Conservation (phyloP, 2,113 vertebrate genomes). For the Platichthys flesus region DNA sequence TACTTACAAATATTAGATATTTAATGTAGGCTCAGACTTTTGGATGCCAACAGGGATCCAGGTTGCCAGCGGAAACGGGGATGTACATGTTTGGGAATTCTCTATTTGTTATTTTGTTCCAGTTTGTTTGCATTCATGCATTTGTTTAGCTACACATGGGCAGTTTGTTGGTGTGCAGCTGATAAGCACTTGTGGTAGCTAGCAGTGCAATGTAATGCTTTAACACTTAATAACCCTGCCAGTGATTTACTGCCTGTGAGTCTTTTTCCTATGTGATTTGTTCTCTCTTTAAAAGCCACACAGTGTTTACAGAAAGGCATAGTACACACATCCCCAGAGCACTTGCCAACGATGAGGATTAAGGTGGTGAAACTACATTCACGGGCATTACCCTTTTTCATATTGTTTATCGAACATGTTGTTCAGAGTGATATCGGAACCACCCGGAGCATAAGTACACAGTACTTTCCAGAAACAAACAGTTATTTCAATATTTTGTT, state of each 20-base stretch:
- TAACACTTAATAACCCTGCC: constrained; percentile 69
- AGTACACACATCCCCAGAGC: constrained; percentile 25
- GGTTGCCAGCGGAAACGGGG: constrained; percentile 17
- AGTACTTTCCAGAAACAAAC: constrained; percentile 15
- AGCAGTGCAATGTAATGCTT: constrained; percentile 57
- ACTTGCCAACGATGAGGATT: constrained; percentile 75
- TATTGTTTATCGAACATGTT: constrained; percentile 50
- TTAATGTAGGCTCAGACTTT: too few relatives aligned
- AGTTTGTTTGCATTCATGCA: not conserved
- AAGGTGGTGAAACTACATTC: constrained; percentile 65
- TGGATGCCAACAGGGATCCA: not conserved
- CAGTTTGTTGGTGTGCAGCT: constrained; percentile 27
- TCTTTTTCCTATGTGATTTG: constrained; percentile 64
- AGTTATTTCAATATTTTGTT: constrained; percentile 12
- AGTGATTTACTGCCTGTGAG: constrained; percentile 71
- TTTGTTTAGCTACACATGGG: constrained; percentile 39
- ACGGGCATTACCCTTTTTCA: constrained; percentile 47
- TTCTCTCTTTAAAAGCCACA: constrained; percentile 70
- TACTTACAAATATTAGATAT: too few relatives aligned
- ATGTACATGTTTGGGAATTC: constrained; percentile 10
- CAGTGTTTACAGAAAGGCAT: constrained; percentile 61
- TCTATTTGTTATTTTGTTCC: constrained; percentile 13
- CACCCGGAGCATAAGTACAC: constrained; percentile 38
- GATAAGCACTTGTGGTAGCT: constrained; percentile 50
- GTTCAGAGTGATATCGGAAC: constrained; percentile 53